Conservation (phyloP, 2,797 vertebrate species). For the Gymnodraco acuticeps region DNA sequence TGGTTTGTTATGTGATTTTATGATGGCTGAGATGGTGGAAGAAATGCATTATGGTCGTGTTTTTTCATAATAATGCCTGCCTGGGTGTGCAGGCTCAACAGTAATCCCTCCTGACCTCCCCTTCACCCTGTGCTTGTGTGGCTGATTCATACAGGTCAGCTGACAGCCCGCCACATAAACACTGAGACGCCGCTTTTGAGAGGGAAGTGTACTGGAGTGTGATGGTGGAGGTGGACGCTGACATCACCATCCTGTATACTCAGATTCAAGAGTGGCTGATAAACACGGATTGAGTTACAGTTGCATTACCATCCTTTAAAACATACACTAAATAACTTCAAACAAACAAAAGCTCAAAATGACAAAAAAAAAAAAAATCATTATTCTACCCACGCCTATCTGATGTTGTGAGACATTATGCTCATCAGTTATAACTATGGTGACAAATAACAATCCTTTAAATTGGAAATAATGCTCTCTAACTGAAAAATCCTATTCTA, state of each 20-base stretch:
- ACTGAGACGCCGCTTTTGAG: conserved; percentile 18
- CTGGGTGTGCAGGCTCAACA: conserved; percentile 15
- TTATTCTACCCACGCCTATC: background rate
- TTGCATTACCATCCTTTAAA: background rate
- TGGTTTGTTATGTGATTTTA: background rate
- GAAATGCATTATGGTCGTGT: background rate
- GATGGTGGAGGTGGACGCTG: conserved; percentile 24
- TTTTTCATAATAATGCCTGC: background rate
- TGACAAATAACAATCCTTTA: background rate
- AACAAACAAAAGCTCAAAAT: background rate
- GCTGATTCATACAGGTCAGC: conserved; percentile 59
- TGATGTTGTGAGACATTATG: background rate
- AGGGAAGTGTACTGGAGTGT: conserved; percentile 8
- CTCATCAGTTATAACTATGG: no score
- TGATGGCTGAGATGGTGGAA: background rate
- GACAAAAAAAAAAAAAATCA: background rate
- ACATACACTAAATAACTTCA: background rate
- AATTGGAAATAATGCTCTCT: background rate
- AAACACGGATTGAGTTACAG: background rate
- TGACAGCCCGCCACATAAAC: conserved; percentile 44
- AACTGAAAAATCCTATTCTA: background rate
- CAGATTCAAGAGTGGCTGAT: background rate
- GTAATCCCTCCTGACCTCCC: conserved; percentile 38
- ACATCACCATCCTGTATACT: conserved; percentile 9
- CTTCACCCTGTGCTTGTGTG: conserved; percentile 38